These are phyloP conservation scores for Drosophila mayri DNA, from an alignment of 1,140 invertebrate genomes.

Conservation along the genomic window DNA sequence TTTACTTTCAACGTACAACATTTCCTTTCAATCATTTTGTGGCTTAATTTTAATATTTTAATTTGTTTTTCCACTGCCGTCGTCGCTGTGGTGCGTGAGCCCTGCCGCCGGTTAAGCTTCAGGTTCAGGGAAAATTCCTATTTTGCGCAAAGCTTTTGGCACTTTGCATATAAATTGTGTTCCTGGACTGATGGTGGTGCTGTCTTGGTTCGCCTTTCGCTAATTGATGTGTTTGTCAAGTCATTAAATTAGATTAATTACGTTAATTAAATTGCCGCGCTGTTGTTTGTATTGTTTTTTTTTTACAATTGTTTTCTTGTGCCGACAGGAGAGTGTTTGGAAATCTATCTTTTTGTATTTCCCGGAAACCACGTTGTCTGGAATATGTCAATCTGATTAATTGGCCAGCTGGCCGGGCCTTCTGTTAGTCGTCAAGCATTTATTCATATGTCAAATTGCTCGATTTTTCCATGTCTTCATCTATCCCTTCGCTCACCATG, in stretches of 20 bases:
- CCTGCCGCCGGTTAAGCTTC: neutral
- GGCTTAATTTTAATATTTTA: constrained; percentile 84
- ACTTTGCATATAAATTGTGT: constrained; percentile 81
- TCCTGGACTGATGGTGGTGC: constrained; percentile 32
- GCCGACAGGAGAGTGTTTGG: constrained; percentile 23
- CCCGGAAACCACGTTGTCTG: constrained; percentile 12
- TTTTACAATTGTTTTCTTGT: constrained; percentile 26
- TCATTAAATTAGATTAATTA: constrained; percentile 85
- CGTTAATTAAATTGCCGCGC: constrained; percentile 77
- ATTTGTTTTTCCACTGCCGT: constrained; percentile 66
- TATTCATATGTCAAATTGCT: constrained; percentile 33
- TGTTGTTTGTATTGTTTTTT: constrained; percentile 32
- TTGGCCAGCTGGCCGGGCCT: constrained; percentile 45
- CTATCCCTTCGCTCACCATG: neutral
- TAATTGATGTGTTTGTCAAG: constrained; percentile 84
- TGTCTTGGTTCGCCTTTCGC: constrained; percentile 41
- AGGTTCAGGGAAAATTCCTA: constrained; percentile 32
- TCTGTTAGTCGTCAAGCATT: constrained; percentile 45
- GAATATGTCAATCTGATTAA: constrained; percentile 61
- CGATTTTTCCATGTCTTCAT: constrained; percentile 12
- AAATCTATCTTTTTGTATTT: constrained; percentile 5
- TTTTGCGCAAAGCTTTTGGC: constrained; percentile 58
- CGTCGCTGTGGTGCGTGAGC: constrained; percentile 38
- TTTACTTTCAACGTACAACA: constrained; percentile 49
- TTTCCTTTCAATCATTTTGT: constrained; percentile 83